A percentile compares a stretch with the other conserved stretches of the same genome.
Conservation (phyloP, 2,888 invertebrate species). For the Drosophila vallismaia region DNA sequence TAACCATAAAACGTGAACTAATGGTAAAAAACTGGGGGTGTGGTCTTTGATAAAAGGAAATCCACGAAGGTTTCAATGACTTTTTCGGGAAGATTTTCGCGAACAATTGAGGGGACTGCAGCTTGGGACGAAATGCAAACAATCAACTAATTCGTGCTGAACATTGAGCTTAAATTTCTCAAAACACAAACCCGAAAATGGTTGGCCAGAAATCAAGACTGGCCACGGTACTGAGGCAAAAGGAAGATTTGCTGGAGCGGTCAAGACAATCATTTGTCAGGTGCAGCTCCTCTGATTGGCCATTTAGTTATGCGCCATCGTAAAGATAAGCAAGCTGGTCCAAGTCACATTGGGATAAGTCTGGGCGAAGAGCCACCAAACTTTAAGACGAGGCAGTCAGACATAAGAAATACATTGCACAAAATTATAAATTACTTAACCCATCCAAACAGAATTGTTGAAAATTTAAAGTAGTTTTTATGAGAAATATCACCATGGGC, state of each 20-base stretch:
- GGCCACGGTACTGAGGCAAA: not conserved
- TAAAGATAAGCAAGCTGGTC: slow-evolving; percentile 62
- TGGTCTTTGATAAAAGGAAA: no score
- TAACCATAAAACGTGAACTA: no score
- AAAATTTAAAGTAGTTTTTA: not conserved
- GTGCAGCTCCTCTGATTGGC: slow-evolving; percentile 62
- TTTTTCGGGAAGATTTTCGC: slow-evolving; percentile 3
- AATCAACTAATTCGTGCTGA: slow-evolving; percentile 24
- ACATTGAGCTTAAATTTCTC: slow-evolving; percentile 18
- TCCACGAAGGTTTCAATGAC: not conserved
- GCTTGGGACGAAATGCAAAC: slow-evolving; percentile 10
- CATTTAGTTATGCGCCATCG: slow-evolving; percentile 70
- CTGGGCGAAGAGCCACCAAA: slow-evolving; percentile 16
- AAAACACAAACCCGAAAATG: slow-evolving; percentile 20
- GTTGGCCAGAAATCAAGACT: slow-evolving; percentile 7
- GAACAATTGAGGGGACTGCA: slow-evolving; percentile 10
- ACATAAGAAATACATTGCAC: not conserved
- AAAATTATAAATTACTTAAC: not conserved
- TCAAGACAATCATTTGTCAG: slow-evolving; percentile 53
- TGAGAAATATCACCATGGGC: no score
- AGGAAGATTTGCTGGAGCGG: not conserved
- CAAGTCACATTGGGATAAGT: slow-evolving; percentile 23
- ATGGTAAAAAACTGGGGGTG: no score
- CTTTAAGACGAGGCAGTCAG: not conserved
- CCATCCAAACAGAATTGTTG: not conserved